phyloP scores from a whole-genome alignment of 2,113 vertebrate genomes.

The Myodes glareolus region DNA sequence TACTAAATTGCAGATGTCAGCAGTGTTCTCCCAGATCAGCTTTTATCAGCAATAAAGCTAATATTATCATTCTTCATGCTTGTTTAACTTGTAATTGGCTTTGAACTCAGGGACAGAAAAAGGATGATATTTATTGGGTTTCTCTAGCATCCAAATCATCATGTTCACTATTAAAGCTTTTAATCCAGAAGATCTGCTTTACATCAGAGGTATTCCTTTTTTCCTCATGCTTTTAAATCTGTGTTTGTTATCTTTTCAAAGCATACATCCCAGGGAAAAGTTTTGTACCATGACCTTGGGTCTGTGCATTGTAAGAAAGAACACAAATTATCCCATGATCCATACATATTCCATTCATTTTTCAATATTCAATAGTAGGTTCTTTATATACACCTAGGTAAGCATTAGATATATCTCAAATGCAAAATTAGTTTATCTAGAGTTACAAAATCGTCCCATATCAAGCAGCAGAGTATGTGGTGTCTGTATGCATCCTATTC shows the following conservation, averaged over 20 bases:
- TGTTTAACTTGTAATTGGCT: slow-evolving; percentile 21
- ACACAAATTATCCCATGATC: neutral
- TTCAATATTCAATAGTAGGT: neutral
- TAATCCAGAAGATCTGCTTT: neutral
- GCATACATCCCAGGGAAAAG: neutral
- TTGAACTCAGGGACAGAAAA: slow-evolving; percentile 7
- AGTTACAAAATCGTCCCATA: neutral
- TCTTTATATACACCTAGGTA: neutral
- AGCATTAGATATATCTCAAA: neutral
- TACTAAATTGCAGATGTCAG: slow-evolving; percentile 23
- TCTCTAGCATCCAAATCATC: neutral
- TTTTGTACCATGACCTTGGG: neutral
- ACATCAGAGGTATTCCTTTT: neutral
- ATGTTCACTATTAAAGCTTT: slow-evolving; percentile 28
- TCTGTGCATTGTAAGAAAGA: neutral
- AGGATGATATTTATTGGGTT: neutral
- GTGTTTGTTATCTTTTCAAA: neutral
- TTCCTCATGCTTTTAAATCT: neutral
- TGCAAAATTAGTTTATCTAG: neutral
- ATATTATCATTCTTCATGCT: slow-evolving; percentile 28
- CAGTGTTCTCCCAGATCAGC: neutral
- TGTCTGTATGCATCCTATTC: neutral
- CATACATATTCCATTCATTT: neutral
- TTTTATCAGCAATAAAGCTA: slow-evolving; percentile 49
- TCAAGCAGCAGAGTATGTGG: neutral